A percentile compares a stretch with the other conserved stretches of the same genome.
phyloP scores from a whole-genome alignment of 1,140 invertebrate species.

The Pemphigus obesinymphae region DNA sequence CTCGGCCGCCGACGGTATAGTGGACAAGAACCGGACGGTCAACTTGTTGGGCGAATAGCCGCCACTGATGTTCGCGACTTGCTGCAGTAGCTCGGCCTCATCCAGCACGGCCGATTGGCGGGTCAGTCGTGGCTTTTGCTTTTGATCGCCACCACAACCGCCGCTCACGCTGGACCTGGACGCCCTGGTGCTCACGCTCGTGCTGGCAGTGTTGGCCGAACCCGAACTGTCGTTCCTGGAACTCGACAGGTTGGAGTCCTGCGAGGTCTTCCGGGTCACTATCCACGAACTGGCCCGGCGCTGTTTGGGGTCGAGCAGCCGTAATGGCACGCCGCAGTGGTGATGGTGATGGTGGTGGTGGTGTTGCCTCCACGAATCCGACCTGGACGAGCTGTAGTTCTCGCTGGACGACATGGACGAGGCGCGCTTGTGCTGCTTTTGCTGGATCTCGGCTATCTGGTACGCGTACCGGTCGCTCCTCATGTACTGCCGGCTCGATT shows the following conservation, averaged over 20 bases:
- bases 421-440: slow-evolving; percentile 68
- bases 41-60: slow-evolving; percentile 52
- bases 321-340: slow-evolving; percentile 64
- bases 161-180: slow-evolving; percentile 63
- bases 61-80: no score
- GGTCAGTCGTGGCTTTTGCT: slow-evolving; percentile 64
- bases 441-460: slow-evolving; percentile 72
- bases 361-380: slow-evolving; percentile 75
- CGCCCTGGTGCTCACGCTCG: slow-evolving; percentile 71
- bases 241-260: slow-evolving; percentile 81
- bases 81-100: slow-evolving; percentile 44
- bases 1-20: slow-evolving; percentile 77
- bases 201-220: slow-evolving; percentile 76
- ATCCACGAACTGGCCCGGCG: slow-evolving; percentile 77
- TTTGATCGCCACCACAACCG: slow-evolving; percentile 49
- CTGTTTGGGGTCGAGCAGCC: slow-evolving; percentile 65
- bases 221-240: slow-evolving; percentile 81
- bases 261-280: slow-evolving; percentile 80
- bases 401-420: slow-evolving; percentile 82
- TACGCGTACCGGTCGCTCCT: slow-evolving; percentile 69
- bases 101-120: slow-evolving; percentile 62
- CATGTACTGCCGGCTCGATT: slow-evolving; percentile 49
- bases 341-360: slow-evolving; percentile 60
- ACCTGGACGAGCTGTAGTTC: slow-evolving; percentile 78
- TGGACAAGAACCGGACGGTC: slow-evolving; percentile 66